These are phyloP conservation scores for Botia kubotai DNA, from an alignment of 2,797 vertebrate species.

Conservation along the genomic window DNA sequence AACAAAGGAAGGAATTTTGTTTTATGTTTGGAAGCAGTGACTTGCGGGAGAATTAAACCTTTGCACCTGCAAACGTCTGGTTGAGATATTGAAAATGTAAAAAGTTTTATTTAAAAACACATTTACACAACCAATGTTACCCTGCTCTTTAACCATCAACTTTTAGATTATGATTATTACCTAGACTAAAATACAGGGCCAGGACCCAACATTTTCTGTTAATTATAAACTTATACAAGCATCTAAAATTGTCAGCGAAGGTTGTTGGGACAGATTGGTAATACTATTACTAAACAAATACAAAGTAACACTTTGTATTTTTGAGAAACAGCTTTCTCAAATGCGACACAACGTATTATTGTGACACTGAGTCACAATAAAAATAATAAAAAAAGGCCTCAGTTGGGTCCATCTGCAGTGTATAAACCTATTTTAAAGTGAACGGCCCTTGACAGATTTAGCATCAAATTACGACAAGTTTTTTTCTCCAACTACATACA, in stretches of 20 bases:
- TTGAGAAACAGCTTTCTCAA: too few relatives aligned
- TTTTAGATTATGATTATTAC: background rate
- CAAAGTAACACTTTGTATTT: background rate
- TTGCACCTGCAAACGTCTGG: conserved; percentile 31
- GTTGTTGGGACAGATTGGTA: background rate
- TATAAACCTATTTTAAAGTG: too few relatives aligned
- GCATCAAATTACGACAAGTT: too few relatives aligned
- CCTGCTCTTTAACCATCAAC: background rate
- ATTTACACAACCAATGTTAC: background rate
- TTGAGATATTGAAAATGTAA: background rate
- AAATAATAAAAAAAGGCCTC: too few relatives aligned
- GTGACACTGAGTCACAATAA: background rate
- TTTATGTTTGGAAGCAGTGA: background rate
- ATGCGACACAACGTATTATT: too few relatives aligned
- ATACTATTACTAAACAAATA: background rate
- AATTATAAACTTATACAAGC: background rate
- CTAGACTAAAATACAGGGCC: background rate
- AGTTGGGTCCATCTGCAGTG: too few relatives aligned
- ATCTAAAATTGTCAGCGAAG: background rate
- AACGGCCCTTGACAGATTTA: too few relatives aligned
- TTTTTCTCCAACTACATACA: too few relatives aligned
- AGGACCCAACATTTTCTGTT: background rate
- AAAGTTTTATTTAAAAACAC: background rate
- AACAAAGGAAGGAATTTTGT: background rate
- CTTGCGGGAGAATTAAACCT: background rate